These are phyloP conservation scores for Saguinus midas DNA, from an alignment of 2,113 vertebrate genomes.

Conservation along the genomic window DNA sequence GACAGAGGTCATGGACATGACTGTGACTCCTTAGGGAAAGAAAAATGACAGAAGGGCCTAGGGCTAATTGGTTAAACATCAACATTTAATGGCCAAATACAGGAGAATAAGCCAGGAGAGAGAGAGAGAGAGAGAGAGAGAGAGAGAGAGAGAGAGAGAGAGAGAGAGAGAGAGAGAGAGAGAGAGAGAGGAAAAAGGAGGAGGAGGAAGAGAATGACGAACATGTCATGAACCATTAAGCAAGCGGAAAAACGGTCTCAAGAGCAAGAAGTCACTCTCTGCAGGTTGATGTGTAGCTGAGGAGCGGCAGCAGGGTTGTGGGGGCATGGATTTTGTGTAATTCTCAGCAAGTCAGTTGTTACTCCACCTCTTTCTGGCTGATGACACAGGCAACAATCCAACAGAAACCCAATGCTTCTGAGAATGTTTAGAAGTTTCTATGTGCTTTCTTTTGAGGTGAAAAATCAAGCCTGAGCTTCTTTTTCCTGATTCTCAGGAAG, in stretches of 20 bases:
- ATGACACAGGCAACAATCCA: slow-evolving; percentile 9
- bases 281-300: neutral
- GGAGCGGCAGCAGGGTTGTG: neutral
- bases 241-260: neutral
- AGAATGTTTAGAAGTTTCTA: neutral
- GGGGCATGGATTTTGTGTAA: neutral
- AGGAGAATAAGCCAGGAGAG: neutral
- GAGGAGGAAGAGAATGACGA: slow-evolving; percentile 9
- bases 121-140: too few relatives aligned
- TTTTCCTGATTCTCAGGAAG: neutral
- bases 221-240: slow-evolving; percentile 24
- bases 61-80: neutral
- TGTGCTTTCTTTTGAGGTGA: neutral
- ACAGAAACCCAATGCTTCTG: neutral
- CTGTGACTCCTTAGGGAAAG: neutral
- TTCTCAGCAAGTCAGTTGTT: slow-evolving; percentile 40
- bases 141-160: too few relatives aligned
- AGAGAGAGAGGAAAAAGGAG: too few relatives aligned
- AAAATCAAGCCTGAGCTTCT: neutral
- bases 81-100: neutral
- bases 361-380: slow-evolving; percentile 33
- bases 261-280: neutral
- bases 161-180: too few relatives aligned
- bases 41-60: neutral
- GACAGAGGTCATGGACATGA: neutral